These are phyloP conservation scores for Calcarius lapponicus DNA, from an alignment of 2,797 vertebrate genomes.

Conservation along the genomic window DNA sequence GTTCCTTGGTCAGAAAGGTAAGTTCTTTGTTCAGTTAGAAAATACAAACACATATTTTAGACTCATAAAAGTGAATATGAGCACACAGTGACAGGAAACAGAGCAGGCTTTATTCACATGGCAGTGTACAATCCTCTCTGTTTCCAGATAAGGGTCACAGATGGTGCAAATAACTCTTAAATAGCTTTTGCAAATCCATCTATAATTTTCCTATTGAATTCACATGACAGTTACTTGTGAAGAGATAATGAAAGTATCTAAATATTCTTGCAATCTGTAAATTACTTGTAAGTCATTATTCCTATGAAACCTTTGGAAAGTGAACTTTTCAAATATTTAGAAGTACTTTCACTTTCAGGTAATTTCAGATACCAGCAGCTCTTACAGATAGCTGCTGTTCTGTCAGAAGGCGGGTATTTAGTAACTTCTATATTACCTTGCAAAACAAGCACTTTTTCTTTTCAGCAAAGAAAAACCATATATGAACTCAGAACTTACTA, in stretches of 20 bases:
- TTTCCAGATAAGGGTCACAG: background rate
- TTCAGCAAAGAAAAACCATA: background rate
- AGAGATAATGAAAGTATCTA: background rate
- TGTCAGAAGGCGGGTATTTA: background rate
- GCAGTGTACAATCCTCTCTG: background rate
- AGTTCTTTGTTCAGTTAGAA: background rate
- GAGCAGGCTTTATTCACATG: background rate
- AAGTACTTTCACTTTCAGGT: background rate
- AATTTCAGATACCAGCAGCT: background rate
- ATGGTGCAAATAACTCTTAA: background rate
- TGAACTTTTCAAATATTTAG: background rate
- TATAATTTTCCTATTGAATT: background rate
- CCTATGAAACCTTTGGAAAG: background rate
- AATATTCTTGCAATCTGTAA: background rate
- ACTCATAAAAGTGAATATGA: background rate
- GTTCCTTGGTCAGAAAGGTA: background rate
- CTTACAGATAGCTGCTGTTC: background rate
- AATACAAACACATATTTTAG: background rate
- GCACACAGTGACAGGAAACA: background rate
- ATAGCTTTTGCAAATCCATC: background rate
- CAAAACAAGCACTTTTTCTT: background rate
- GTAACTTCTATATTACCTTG: background rate
- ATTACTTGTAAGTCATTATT: background rate
- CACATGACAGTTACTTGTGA: background rate
- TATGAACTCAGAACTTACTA: background rate